Base-by-base conservation (phyloP, 1,140 invertebrate species). In the Ylistrum balloti region DNA sequence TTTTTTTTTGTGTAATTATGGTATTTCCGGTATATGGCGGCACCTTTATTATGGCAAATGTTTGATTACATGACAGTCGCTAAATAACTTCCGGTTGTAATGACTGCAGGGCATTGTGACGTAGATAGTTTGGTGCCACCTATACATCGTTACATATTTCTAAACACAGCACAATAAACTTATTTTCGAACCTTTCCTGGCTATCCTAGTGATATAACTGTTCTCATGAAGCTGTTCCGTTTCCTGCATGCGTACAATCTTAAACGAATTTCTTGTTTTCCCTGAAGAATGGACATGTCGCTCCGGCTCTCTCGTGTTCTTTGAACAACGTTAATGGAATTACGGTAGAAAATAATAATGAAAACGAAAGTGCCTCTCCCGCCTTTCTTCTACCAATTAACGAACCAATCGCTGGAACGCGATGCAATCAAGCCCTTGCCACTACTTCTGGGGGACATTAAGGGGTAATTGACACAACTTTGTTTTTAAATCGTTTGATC, bases 401-500 rank as follows among this genome's bases (percentile, higher is more conserved):
- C 56, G 56, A 74, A 74, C 56, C 56, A 74, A 74, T 74, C 56
- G 56, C 56, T 28, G n/a, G 22, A 28, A 74, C 56, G 56, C 56
- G 56, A 74, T 74, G 56, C 56, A 74, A 74, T 74, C 56, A 74
- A 74, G 56, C 56, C 56, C 56, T 74, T 74, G 56, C 28, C 56
- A 74, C 56, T 74, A n/a, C 56, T 74, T 74, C 56, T 74, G 56
- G 56, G 56, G 56, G n/a, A n/a, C 56, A 74, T 74, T 74, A 74
- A 0, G 56, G 56, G 56, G 56, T 74, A 74, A 74, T 74, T 74
- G 56, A 74, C 22, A 74, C 56, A 74, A 17, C 56, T 74, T 28
- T 74, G 56, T 74, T 74, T 74, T 74, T 74, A 74, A 74, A 28
- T 74, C 56, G 56, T 74, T 74, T 74, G 56, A 74, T 74, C 56